A percentile compares a stretch with the other conserved stretches of the same genome.
phyloP scores from a whole-genome alignment of 2,888 invertebrate species.

The Epistrophe eligans region DNA sequence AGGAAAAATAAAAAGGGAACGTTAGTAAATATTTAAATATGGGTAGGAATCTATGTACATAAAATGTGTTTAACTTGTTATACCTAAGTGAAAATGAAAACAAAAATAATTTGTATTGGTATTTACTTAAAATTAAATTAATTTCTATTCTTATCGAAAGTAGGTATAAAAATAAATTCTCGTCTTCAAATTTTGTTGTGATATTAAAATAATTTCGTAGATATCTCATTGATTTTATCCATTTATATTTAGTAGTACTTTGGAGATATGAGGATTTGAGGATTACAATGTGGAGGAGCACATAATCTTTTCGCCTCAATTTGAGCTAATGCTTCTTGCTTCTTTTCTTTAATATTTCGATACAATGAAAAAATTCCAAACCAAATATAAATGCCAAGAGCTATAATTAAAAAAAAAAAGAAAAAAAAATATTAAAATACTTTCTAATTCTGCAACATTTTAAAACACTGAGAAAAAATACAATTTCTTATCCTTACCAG shows the following conservation, averaged over 20 bases:
- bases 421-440: background rate
- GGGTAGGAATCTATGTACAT: too few species aligned
- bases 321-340: background rate
- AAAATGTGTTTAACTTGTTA: too few species aligned
- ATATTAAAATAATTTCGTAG: background rate
- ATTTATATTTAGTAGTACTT: background rate
- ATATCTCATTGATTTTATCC: background rate
- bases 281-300: background rate
- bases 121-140: too few species aligned
- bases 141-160: too few species aligned
- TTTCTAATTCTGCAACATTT: too few species aligned
- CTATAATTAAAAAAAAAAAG: background rate
- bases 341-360: background rate
- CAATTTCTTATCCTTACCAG: background rate
- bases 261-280: background rate
- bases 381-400: constrained; percentile 2
- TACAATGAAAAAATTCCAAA: constrained; percentile 9
- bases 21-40: too few species aligned
- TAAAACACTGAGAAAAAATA: too few species aligned
- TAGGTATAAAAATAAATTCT: too few species aligned
- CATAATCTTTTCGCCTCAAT: background rate
- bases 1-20: too few species aligned
- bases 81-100: too few species aligned
- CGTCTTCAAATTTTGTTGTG: too few species aligned
- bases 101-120: too few species aligned